Conservation (phyloP, 1,140 invertebrate species). For the Heliconius eleuchia region DNA sequence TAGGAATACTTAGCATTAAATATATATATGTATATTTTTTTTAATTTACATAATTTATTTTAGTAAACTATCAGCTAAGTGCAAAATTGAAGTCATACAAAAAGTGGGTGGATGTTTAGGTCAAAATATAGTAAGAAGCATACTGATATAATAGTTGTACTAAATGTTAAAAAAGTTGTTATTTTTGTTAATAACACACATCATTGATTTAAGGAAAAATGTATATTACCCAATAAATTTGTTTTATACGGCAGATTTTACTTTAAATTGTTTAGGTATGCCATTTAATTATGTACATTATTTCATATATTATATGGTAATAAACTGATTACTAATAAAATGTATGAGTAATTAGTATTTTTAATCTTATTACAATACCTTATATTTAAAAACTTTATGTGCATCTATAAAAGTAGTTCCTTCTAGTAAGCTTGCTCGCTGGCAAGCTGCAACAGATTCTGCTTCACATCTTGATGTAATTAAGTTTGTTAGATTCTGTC, state of each 20-base stretch:
- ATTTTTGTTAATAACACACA: neutral
- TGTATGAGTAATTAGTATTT: neutral
- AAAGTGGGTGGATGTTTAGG: neutral
- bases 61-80: neutral
- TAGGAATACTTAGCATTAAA: too few species aligned
- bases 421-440: conserved; percentile 89
- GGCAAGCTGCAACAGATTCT: conserved; percentile 88
- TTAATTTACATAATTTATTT: too few species aligned
- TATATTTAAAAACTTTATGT: conserved; percentile 92
- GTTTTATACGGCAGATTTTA: neutral
- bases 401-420: conserved; percentile 92
- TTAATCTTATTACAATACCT: conserved; percentile 72
- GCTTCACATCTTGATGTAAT: conserved; percentile 88
- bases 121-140: neutral
- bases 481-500: conserved; percentile 91
- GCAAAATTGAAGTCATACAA: neutral
- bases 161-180: neutral
- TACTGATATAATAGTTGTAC: neutral
- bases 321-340: neutral
- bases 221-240: neutral
- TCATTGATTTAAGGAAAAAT: neutral
- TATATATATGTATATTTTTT: too few species aligned
- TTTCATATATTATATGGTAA: too few species aligned
- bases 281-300: too few species aligned
- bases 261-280: too few species aligned